These are phyloP conservation scores for Tipula helvola DNA, from an alignment of 2,888 invertebrate species.

Conservation along the genomic window DNA sequence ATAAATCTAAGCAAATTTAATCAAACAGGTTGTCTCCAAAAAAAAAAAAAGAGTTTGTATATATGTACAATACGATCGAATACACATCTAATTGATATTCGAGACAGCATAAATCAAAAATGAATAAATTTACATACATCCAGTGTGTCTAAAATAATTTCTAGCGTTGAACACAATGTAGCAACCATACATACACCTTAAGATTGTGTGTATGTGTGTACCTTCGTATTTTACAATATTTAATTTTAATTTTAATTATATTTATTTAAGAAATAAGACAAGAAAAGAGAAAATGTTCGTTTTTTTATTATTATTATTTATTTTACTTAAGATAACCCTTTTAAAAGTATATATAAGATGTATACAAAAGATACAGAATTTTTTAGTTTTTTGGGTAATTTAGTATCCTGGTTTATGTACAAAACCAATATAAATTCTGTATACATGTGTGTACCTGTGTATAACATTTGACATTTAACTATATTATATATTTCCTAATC, in stretches of 20 bases:
- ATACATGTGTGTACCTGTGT: background rate
- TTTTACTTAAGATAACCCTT: background rate
- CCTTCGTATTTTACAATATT: background rate
- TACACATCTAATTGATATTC: background rate
- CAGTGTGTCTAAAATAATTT: background rate
- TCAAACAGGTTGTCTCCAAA: background rate
- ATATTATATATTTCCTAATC: background rate
- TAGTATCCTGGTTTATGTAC: background rate
- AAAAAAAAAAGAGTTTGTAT: background rate
- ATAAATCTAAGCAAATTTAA: background rate
- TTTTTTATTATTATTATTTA: background rate
- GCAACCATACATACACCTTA: background rate
- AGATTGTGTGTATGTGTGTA: background rate
- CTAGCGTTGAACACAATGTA: background rate
- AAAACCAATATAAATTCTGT: background rate
- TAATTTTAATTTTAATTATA: background rate
- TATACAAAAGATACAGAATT: background rate
- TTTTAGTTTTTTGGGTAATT: background rate
- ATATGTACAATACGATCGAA: background rate
- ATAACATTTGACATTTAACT: background rate
- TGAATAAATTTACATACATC: background rate
- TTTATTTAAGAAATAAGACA: background rate
- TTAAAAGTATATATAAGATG: background rate
- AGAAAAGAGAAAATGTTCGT: background rate
- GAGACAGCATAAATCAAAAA: background rate